phyloP scores from a whole-genome alignment of 2,797 vertebrate species.

The Muraenolepis orangiensis region DNA sequence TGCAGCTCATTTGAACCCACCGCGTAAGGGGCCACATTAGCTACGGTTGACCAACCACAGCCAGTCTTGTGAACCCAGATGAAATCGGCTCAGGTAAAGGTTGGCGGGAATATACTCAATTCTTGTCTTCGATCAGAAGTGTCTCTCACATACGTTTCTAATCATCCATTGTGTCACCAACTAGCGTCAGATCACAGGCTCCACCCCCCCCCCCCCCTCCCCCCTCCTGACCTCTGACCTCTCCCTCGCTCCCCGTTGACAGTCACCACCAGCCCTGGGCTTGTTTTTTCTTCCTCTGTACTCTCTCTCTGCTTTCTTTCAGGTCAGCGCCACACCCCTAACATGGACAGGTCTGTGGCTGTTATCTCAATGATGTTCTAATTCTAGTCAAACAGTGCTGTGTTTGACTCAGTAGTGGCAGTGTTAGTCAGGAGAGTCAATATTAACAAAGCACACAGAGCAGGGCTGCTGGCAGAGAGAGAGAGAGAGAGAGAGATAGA shows the following conservation, averaged over 20 bases:
- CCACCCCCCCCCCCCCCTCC: conserved; percentile 48
- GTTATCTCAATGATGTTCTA: conserved; percentile 84
- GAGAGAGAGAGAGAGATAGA: conserved; percentile 66
- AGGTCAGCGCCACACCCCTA: conserved; percentile 57
- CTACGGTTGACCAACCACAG: neutral
- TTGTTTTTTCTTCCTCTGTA: neutral
- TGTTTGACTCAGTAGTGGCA: conserved; percentile 86
- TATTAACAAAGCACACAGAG: conserved; percentile 91
- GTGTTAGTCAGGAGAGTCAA: conserved; percentile 89
- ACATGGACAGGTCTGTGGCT: conserved; percentile 66
- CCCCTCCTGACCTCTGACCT: conserved; percentile 20
- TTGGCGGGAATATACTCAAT: neutral
- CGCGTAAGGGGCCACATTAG: neutral
- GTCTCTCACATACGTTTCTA: neutral
- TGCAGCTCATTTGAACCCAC: conserved; percentile 14
- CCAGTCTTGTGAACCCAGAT: neutral
- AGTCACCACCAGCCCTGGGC: neutral
- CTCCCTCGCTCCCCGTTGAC: neutral
- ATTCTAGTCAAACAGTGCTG: conserved; percentile 81
- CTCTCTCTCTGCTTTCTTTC: conserved; percentile 43
- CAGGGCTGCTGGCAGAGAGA: conserved; percentile 77
- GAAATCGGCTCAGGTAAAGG: neutral
- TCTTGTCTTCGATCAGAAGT: neutral
- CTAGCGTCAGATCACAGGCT: conserved; percentile 40
- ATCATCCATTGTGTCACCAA: conserved; percentile 48